These are phyloP conservation scores for Oryzias curvinotus DNA, from an alignment of 2,113 vertebrate species.

Conservation along the genomic window DNA sequence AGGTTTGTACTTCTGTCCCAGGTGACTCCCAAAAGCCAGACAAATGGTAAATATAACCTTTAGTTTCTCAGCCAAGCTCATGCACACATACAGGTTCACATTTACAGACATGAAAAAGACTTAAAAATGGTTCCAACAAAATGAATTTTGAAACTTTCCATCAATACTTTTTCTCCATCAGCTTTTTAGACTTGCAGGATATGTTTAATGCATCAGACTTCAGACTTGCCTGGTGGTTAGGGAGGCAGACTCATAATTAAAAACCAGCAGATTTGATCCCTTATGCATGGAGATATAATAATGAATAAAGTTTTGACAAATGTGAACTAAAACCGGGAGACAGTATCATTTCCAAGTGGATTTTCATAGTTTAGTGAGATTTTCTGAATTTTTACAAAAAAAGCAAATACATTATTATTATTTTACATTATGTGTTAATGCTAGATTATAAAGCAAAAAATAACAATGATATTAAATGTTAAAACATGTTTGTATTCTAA, in stretches of 20 bases:
- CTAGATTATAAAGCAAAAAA: no score
- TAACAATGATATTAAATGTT: no score
- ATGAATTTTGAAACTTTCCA: conserved; percentile 29
- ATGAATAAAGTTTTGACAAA: conserved; percentile 37
- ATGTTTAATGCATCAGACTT: conserved; percentile 60
- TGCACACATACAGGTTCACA: conserved; percentile 10
- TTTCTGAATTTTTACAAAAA: no score
- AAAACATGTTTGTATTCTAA: no score
- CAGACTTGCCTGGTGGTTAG: conserved; percentile 43
- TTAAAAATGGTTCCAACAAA: conserved; percentile 26
- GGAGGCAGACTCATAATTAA: conserved; percentile 44
- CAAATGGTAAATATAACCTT: conserved; percentile 73
- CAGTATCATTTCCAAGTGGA: not conserved
- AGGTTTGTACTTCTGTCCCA: conserved; percentile 18
- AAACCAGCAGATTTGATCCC: conserved; percentile 30
- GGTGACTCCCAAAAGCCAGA: conserved; percentile 45
- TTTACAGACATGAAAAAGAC: conserved; percentile 18
- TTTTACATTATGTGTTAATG: no score
- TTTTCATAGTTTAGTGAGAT: not conserved
- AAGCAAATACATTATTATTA: no score
- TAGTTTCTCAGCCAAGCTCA: conserved; percentile 45
- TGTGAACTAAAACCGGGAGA: conserved; percentile 32
- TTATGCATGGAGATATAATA: conserved; percentile 29
- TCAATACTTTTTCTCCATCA: conserved; percentile 15
- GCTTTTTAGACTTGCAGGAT: conserved; percentile 33